Base-by-base conservation (phyloP, 2,888 invertebrate genomes). In the Folsomia manolachei region DNA sequence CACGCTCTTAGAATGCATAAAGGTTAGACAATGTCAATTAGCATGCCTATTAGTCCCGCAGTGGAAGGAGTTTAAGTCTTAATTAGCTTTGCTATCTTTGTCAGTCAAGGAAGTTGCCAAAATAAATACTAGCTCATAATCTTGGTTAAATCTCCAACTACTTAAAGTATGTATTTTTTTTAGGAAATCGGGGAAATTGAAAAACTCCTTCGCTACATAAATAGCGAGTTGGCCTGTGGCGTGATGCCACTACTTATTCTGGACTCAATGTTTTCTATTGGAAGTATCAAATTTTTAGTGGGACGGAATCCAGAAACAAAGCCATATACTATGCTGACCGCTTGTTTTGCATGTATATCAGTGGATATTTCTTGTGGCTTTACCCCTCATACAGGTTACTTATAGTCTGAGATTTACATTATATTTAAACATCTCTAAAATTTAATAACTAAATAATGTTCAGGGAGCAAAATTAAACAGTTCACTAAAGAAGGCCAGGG, bases 111-210 rank as follows among this genome's bases (percentile, higher is more conserved):
- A n/a, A n/a, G n/a, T n/a, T n/a, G n/a, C n/a, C n/a, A n/a, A n/a
- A n/a, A n/a, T n/a, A n/a, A n/a, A n/a, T n/a, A n/a, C n/a, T n/a
- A n/a, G n/a, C n/a, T n/a, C n/a, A n/a, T n/a, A n/a, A n/a, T n/a
- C n/a, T n/a, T n/a, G n/a, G n/a, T n/a, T n/a, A n/a, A n/a, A n/a
- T n/a, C n/a, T n/a, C n/a, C n/a, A n/a, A n/a, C n/a, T n/a, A n/a
- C 56, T 14, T 56, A 21, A 56, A 62, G 2, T 19, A 24, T 62
- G n/a, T 19, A 23, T 24, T 71, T 70, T 69, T 71, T 71, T 84
- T 24, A 91, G 91, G 92, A 92, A 85, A 89, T 93, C 74, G 87
- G 90, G 0, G 93, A 93, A 82, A 91, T 93, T 80, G 89, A 89
- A 74, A 92, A 92, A 82, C 84, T 93, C 71, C 83, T 93, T 24